Conservation (phyloP, 1,140 invertebrate genomes). For the Geopemphigus sp. region DNA sequence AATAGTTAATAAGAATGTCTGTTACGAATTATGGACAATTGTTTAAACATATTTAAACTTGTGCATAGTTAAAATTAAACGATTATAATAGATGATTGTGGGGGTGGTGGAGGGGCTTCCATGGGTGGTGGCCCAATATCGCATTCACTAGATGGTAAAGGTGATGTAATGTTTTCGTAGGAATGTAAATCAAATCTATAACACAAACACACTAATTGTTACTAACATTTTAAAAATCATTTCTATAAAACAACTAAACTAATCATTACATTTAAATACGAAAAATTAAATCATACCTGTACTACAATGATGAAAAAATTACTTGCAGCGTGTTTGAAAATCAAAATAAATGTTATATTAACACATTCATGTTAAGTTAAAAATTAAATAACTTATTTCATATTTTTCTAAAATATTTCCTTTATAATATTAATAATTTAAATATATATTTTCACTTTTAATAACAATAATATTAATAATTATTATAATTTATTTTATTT, state of each 20-base stretch:
- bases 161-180: constrained; percentile 34
- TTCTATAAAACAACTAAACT: not conserved
- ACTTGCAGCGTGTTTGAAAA: not conserved
- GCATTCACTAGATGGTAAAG: constrained; percentile 29
- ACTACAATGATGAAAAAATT: not conserved
- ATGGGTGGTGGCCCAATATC: constrained; percentile 40
- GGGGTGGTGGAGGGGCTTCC: constrained; percentile 42
- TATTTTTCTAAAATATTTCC: not conserved
- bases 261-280: not conserved
- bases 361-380: not conserved
- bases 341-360: not conserved
- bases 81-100: constrained; percentile 34
- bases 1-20: not conserved
- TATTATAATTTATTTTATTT: not conserved
- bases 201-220: not conserved
- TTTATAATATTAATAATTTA: not conserved
- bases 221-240: not conserved
- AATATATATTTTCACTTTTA: not conserved
- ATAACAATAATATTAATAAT: not conserved
- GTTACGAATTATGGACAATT: not conserved
- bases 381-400: not conserved
- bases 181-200: constrained; percentile 46
- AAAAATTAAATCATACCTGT: not conserved
- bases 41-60: not conserved
- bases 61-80: constrained; percentile 16